These are phyloP conservation scores for Danaus chrysippus DNA, from an alignment of 2,888 invertebrate genomes.

Conservation along the genomic window DNA sequence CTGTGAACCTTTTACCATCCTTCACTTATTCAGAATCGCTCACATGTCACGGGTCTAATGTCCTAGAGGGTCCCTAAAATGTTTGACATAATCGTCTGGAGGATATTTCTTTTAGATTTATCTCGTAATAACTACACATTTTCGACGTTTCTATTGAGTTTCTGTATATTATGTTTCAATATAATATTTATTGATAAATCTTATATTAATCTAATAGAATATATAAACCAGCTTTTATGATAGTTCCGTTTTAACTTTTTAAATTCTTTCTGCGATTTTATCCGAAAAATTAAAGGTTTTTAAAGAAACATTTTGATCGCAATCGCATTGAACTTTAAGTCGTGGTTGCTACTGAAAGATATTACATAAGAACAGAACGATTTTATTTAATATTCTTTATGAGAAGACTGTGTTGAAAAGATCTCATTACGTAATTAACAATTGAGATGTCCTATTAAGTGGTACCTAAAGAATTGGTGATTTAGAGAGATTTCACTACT, in stretches of 20 bases:
- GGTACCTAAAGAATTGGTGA: no score
- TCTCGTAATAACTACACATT: conserved; percentile 5
- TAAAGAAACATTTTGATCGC: background rate
- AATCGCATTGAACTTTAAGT: no score
- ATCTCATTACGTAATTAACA: no score
- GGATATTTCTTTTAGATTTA: conserved; percentile 39
- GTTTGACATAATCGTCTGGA: conserved; percentile 42
- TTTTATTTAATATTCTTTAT: no score
- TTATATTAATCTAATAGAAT: no score
- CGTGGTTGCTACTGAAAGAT: no score
- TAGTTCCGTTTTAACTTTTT: background rate
- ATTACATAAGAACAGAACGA: no score
- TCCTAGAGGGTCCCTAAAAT: conserved; percentile 40
- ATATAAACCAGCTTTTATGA: no score
- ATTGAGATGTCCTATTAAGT: no score
- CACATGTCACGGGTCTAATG: conserved; percentile 49
- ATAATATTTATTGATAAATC: background rate
- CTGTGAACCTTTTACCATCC: conserved; percentile 59
- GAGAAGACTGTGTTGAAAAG: no score
- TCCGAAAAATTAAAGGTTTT: background rate
- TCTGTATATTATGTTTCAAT: conserved; percentile 23
- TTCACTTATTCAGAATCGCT: conserved; percentile 47
- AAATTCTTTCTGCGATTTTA: background rate
- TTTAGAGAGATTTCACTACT: no score
- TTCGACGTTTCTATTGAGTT: conserved; percentile 23